Conservation (phyloP, 2,888 invertebrate species). For the Oeneis ivallda region DNA sequence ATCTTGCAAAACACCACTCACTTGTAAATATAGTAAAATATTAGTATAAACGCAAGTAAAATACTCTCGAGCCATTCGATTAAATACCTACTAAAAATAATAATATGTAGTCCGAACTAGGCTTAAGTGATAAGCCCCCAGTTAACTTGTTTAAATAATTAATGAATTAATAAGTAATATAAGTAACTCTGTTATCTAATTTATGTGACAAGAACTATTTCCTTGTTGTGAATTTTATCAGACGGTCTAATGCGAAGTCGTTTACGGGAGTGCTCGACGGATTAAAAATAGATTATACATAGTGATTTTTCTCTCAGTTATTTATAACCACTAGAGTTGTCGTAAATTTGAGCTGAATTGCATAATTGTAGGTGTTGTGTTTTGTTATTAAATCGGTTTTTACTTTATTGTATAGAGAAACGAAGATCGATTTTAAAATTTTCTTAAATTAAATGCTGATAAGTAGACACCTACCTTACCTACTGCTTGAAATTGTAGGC, state of each 20-base stretch:
- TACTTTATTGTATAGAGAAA: not conserved
- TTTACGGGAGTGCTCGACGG: slow-evolving; percentile 42
- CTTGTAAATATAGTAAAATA: no score
- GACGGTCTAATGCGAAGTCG: slow-evolving; percentile 36
- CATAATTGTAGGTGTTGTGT: slow-evolving; percentile 50
- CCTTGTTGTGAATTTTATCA: not conserved
- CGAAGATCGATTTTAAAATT: not conserved
- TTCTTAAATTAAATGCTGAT: not conserved
- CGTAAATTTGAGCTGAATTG: slow-evolving; percentile 54
- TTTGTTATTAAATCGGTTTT: slow-evolving; percentile 11
- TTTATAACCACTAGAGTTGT: slow-evolving; percentile 50
- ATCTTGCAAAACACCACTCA: no score
- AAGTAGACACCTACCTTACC: no score
- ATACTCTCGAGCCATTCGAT: no score
- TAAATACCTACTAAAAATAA: no score
- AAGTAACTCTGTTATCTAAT: not conserved
- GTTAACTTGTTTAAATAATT: no score
- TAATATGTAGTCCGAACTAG: no score
- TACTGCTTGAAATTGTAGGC: slow-evolving; percentile 16
- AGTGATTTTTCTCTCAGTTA: slow-evolving; percentile 49
- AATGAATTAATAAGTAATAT: no score
- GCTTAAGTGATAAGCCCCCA: no score
- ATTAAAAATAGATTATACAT: slow-evolving; percentile 61
- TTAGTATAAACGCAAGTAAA: no score
- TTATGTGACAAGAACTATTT: slow-evolving; percentile 18